Evolutionary conservation across 2,113 vertebrate species (phyloP), one percentile per base, ranked within the genome.

Genomic region (Mixornis gularis): DNA sequence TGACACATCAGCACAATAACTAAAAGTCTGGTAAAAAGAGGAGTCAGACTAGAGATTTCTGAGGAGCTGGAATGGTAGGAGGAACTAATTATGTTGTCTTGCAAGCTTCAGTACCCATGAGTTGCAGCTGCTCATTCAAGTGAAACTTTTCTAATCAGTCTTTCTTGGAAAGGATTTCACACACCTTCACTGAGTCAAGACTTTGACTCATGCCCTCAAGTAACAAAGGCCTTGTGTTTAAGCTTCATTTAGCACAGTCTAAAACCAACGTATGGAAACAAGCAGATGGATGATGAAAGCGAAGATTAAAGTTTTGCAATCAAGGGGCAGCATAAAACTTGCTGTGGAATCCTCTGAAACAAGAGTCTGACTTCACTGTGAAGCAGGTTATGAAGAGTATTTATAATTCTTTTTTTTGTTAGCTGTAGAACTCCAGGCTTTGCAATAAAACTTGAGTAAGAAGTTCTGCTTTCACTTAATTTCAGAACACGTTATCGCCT

Each of bases 231-330:
- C 68, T 93, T 87, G 66, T 84, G 78, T 96, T 93, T 82, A 93
- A 93, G 94, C 92, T 96, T 96, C 94, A 96, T 95, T 96, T 91
- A 93, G 89, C 95, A 91, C 92, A 92, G 94, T 96, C 81, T 87
- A 70, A 91, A 82, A 92, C 79, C 79, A 93, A 95, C 1, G 12
- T 85, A 94, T 70, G 74, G 84, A 83, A 92, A 92, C 91, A 91
- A 93, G 89, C 94, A 95, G 92, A 93, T 87, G 92, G 92, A 89
- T 85, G 92, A 93, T 80, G 92, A 89, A 96, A 94, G 95, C 0
- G 2, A 93, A 89, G 87, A 95, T 93, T 91, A 89, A 87, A 90
- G 92, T 93, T 91, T 87, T 91, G 85, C 71, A 92, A 76, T 66
- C 7, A 1, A 89, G 63, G 29, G 13, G 48, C 40, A 52, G 36